phyloP scores from a whole-genome alignment of 92 coral and sea anemone species.

The Palythoa grandis region DNA sequence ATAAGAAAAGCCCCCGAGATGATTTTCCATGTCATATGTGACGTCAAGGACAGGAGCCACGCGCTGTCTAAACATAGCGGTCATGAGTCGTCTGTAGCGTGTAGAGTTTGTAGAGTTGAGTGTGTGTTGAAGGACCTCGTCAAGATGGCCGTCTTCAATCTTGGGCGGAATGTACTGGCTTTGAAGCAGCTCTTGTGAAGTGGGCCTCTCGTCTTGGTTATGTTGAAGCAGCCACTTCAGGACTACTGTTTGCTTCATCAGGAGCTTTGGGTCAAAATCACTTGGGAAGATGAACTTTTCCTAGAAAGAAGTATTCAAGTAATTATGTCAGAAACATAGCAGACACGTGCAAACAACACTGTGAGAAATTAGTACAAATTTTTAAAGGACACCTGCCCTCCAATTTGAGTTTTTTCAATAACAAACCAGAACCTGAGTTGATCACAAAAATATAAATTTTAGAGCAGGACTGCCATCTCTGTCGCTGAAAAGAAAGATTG shows the following conservation, averaged over 20 bases:
- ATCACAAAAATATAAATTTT: too few species aligned
- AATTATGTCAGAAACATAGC: background rate
- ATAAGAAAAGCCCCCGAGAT: constrained; percentile 63
- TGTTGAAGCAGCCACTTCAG: constrained; percentile 91
- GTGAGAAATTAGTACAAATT: background rate
- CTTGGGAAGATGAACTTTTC: constrained; percentile 82
- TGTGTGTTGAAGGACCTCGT: constrained; percentile 95
- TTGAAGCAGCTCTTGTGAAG: constrained; percentile 94
- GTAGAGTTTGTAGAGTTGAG: constrained; percentile 87
- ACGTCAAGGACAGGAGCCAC: constrained; percentile 81
- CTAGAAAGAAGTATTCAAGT: constrained; percentile 37
- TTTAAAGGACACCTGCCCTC: too few species aligned
- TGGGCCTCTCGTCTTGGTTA: constrained; percentile 89
- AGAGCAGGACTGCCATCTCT: too few species aligned
- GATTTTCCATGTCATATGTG: constrained; percentile 82
- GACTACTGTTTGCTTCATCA: constrained; percentile 74
- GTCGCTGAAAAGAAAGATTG: too few species aligned
- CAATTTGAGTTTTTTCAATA: too few species aligned
- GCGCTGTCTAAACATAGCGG: constrained; percentile 82
- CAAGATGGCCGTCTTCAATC: constrained; percentile 92
- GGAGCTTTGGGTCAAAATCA: constrained; percentile 79
- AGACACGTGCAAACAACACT: background rate
- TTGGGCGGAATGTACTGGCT: constrained; percentile 98
- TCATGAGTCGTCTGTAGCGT: constrained; percentile 87
- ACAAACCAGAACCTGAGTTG: too few species aligned